phyloP scores from a whole-genome alignment of 1,140 invertebrate species.

The Hormaphis cornu region DNA sequence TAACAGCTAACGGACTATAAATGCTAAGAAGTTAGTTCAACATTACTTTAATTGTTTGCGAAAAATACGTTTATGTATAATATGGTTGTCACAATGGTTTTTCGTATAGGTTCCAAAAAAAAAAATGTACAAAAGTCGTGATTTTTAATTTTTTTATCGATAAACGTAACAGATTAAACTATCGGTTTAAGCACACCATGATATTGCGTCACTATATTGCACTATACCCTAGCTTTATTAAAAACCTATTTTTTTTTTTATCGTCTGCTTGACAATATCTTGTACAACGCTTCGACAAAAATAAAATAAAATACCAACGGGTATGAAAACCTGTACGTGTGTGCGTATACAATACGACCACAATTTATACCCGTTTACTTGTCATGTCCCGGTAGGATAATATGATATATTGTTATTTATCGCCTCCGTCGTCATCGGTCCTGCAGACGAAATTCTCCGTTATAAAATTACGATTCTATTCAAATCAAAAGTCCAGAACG shows the following conservation, averaged over 20 bases:
- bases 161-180: too few species aligned
- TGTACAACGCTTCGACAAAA: too few species aligned
- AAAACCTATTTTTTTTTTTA: too few species aligned
- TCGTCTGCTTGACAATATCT: too few species aligned
- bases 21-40: too few species aligned
- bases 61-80: background rate
- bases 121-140: background rate
- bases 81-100: background rate
- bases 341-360: background rate
- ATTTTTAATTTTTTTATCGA: too few species aligned
- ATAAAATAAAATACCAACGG: too few species aligned
- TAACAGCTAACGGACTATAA: too few species aligned
- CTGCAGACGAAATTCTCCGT: background rate
- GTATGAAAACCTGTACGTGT: background rate
- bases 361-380: slow-evolving; percentile 10
- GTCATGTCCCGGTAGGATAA: background rate
- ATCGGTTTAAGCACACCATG: too few species aligned
- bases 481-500: slow-evolving; percentile 21
- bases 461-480: slow-evolving; percentile 26
- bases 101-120: background rate
- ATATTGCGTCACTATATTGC: too few species aligned
- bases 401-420: slow-evolving; percentile 7
- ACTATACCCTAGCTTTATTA: too few species aligned
- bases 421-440: background rate
- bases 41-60: too few species aligned